A percentile compares a stretch with the other conserved stretches of the same genome.
Conservation (phyloP, 2,888 invertebrate species). For the Monochamus alternatus region DNA sequence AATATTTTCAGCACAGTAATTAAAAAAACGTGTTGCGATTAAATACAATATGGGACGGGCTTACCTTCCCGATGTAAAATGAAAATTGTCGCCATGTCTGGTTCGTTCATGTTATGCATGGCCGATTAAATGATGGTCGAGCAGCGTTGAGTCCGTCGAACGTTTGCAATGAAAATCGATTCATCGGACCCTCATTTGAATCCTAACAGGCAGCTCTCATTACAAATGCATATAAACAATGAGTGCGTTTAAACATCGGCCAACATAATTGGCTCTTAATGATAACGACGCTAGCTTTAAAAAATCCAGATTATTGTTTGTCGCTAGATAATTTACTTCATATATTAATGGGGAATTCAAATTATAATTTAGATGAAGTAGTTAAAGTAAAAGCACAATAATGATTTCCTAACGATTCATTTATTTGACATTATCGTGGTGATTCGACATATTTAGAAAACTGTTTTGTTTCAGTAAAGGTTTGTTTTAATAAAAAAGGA, state of each 20-base stretch:
- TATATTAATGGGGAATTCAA: no score
- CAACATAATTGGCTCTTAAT: conserved; percentile 3
- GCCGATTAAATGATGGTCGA: conserved; percentile 12
- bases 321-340: no score
- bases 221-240: conserved; percentile 24
- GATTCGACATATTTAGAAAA: no score
- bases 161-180: conserved; percentile 23
- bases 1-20: conserved; percentile 7
- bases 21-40: conserved; percentile 13
- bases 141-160: conserved; percentile 13
- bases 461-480: no score
- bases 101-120: conserved; percentile 19
- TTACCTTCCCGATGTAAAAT: conserved; percentile 18
- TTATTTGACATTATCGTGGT: no score
- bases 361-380: no score
- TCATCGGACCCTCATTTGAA: conserved; percentile 9
- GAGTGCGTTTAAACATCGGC: neutral
- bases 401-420: no score
- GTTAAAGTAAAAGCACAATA: no score
- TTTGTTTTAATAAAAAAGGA: no score
- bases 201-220: conserved; percentile 7
- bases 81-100: conserved; percentile 14
- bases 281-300: neutral
- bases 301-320: no score
- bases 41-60: conserved; percentile 1